Evolutionary conservation across 2,797 vertebrate genomes (phyloP), one percentile per base, ranked within the genome.

Genomic region (Cryptoblepharus egeriae): DNA sequence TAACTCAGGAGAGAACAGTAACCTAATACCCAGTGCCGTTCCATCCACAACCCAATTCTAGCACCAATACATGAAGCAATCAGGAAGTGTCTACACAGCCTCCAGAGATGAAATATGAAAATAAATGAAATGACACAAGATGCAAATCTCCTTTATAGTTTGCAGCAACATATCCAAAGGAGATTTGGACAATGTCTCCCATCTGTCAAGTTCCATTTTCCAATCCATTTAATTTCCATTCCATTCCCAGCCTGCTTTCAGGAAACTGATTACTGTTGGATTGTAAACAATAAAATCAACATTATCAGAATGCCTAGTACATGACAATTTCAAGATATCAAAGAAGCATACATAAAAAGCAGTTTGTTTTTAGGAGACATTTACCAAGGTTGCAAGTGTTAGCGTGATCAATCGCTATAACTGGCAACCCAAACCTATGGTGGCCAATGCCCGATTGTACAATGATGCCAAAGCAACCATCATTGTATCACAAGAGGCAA

Each of bases 71-170:
- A 7, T 57, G 87, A 55, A 2, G n/a, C n/a, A 82, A 76, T 57
- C 58, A 85, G 68, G 72, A 85, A 72, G 37, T 30, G 45, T 70
- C 60, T 45, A 70, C 58, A 65, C 35, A n/a, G 45, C 35, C 24
- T 74, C 68, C 77, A 86, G 28, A 86, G 74, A 85, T 9, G 13
- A 79, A 79, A 84, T 49, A 16, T 49, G 24, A 49, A 85, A 42
- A 2, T 9, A 4, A 1, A 86, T 35, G 45, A 85, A 84, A 77
- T 11, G 60, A n/a, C 49, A n/a, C 60, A 12, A 69, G 24, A 63
- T 2, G 7, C 9, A 73, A 61, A 61, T 74, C 30, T 49, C 37
- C 61, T 83, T 65, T 52, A n/a, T 26, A 68, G 16, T 22, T 71
- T 70, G 32, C 49, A 77, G 16, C 61, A 74, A 57, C 22, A 15